Evolutionary conservation across 2,797 vertebrate species (phyloP), one percentile per base, ranked within the genome.

Genomic region (Gymnocypris eckloni): DNA sequence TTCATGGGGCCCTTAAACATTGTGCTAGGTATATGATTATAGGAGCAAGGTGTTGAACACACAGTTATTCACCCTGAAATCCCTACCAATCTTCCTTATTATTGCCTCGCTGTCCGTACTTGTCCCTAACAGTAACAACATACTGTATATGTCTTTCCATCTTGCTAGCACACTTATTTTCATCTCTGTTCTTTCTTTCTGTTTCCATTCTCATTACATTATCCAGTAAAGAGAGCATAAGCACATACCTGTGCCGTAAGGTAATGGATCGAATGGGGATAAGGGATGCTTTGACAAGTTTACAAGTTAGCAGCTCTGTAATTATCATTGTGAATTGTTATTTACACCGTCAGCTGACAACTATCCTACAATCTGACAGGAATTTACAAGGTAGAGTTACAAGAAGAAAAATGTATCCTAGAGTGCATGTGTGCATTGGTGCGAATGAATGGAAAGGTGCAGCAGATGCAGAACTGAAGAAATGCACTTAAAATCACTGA

Each of bases 301-400:
- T 94, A 95, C 93, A 95, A 94, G 93, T 91, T 87, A 87, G 90
- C 90, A 90, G 89, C 91, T 93, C 95, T 94, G 94, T 94, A 95
- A 95, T 95, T 95, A 95, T 93, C 87, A 89, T 90, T 90, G 89
- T 85, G 92, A 93, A 90, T 95, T 90, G 94, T 95, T 94, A 94
- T 94, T 86, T 90, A 76, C 91, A 90, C 76, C 89, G 93, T 87
- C 90, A 93, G 89, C 89, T 91, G 86, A 89, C 85, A 87, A 88
- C 86, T 83, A 86, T 85, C 88, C 89, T 87, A 81, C 89, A 90
- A 91, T 91, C 88, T 87, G 43, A 86, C 71, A 86, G 89, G 89
- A 91, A 91, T 91, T 90, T 90, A 90, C 86, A 90, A 86, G 87
- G 72, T 71, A 52, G 82, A 81, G 82, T 84, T 86, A 84, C 72